Base-by-base conservation (phyloP, 2,888 invertebrate genomes). In the Mimas tiliae region DNA sequence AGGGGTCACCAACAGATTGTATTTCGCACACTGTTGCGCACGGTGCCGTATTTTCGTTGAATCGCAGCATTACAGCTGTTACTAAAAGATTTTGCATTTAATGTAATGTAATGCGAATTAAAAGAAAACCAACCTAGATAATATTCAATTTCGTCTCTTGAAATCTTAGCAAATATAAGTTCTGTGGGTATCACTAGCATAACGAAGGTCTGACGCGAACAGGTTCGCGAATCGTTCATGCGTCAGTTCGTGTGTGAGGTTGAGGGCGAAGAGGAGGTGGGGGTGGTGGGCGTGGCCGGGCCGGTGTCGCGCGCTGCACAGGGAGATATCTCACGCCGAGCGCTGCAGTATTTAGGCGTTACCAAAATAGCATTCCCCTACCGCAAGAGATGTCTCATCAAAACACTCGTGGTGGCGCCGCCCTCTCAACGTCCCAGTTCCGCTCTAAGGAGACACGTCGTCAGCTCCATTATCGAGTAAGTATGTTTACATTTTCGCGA, bases 201-300 rank as follows among this genome's bases (percentile, higher is more conserved):
- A 4, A 27, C 2, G 27, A 27, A 27, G 4, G 6, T 38, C 7
- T 38, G 38, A 6, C 34, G 34, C 8, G 34, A 4, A 14, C 69
- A 97, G 96, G 97, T 98, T 3, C 95, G 99, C 51, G 99, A 99
- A 87, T 99, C 99, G 75, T 99, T 99, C 88, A 99, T 99, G 97
- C 95, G 99, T 8, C 99, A 99, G 87, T 99, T 99, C 88, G 97
- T 98, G 0, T 96, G 96, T 77, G 98, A 98, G 82, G 96, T 97
- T 65, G 97, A 97, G 81, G 96, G 96, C 38, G 97, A 97, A 65
- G 97, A 97, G 82, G 96, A 96, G 71, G 38, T 55, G 65, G 69
- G 67, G 55, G 69, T 72, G 51, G 74, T 71, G 1, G 75, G 74
- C 19, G 70, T 75, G 4, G 73, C 71, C 48, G 45, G 45, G 38